phyloP scores from a whole-genome alignment of 2,113 vertebrate genomes.

The Psittacula cyanocephala region DNA sequence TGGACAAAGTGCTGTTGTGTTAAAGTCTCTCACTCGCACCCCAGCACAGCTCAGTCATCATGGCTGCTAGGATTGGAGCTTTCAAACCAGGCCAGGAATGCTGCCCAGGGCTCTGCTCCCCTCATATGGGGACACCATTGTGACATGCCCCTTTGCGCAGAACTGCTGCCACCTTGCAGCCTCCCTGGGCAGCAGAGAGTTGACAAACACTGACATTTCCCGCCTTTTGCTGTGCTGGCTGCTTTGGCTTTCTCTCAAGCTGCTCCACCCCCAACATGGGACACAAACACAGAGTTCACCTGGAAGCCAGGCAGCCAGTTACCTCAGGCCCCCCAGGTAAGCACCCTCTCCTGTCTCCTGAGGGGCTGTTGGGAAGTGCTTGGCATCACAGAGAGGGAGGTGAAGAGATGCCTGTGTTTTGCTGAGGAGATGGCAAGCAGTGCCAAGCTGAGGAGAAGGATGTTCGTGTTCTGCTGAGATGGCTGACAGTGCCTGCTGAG shows the following conservation, averaged over 20 bases:
- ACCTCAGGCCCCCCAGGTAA: not conserved
- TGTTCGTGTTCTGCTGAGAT: not conserved
- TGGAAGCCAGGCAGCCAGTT: not conserved
- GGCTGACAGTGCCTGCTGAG: not conserved
- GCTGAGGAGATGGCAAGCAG: not conserved
- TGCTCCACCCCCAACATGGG: rapidly evolving
- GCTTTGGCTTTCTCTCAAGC: not conserved
- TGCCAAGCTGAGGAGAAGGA: not conserved
- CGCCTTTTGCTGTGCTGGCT: not conserved
- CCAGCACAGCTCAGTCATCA: not conserved
- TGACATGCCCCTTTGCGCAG: rapidly evolving
- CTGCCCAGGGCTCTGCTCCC: not conserved
- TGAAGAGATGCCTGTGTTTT: not conserved
- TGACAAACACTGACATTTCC: not conserved
- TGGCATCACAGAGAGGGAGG: not conserved
- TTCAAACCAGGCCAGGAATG: not conserved
- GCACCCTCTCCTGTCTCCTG: rapidly evolving
- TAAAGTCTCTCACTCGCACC: not conserved
- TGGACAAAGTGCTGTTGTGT: not conserved
- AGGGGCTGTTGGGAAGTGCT: not conserved
- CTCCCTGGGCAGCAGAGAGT: not conserved
- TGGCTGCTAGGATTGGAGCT: not conserved
- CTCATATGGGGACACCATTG: not conserved
- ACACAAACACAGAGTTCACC: not conserved
- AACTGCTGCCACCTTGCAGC: rapidly evolving